Base-by-base conservation (phyloP, 1,140 invertebrate species). In the Elymnias hypermnestra region DNA sequence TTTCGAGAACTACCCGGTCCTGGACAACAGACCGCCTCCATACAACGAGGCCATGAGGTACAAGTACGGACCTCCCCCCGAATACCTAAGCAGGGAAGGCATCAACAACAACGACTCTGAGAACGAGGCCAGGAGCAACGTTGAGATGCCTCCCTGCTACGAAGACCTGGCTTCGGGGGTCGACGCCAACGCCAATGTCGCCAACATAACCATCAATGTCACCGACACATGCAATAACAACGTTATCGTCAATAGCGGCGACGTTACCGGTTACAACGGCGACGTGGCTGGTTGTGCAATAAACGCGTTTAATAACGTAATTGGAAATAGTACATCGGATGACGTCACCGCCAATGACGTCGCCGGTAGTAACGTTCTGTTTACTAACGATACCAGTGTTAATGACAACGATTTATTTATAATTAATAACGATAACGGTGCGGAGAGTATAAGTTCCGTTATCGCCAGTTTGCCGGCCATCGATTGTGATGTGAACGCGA, bases 11-110 rank as follows among this genome's bases (percentile, higher is more conserved):
- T 75, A 76, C 10, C 74, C 79, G 0, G 62, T 63, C 1, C n/a
- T 75, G 21, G 28, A 88, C 72, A 36, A 88, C 72, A 43, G 71
- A 2, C 89, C 89, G 1, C 89, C 89, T 0, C 88, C 89, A 0
- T 90, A 90, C 56, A 86, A 76, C 12, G 88, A 90, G 53, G 82
- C 88, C 0, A 76, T 88, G 54, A 58, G 82, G 5, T 70, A 81
- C 28, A 89, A 89, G 42, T 75, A 63, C 19, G 88, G 88, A 2
- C 89, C 89, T 0, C 89, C 89, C 1, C 89, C 89, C 0, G 87
- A 88, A 8, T 90, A 90, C 47, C 53, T 86, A 2, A 88, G 88
- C 15, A 62, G 79, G 19, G 89, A 89, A 37, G 81, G 84, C 0
- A 50, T 66, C 2, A 56, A 46, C 52, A 84, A 71, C 9, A 53